Percentiles rank a stretch among this genome's conserved stretches.
These are phyloP conservation scores for Rhyacophila brunnea DNA, from an alignment of 1,140 invertebrate species.

Conservation along the genomic window DNA sequence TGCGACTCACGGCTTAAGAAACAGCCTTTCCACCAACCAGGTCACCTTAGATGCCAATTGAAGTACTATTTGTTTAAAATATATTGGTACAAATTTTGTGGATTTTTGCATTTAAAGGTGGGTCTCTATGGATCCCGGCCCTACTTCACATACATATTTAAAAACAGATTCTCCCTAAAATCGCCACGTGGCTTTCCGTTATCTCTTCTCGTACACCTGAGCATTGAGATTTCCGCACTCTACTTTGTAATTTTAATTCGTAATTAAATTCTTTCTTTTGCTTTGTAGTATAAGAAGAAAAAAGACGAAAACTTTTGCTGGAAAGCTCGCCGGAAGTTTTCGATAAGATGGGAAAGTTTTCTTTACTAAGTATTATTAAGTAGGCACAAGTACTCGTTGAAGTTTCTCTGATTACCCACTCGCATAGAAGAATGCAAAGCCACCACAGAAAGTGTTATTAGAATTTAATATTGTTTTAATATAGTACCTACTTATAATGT, in stretches of 20 bases:
- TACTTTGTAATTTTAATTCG: constrained; percentile 29
- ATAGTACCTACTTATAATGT: too few species aligned
- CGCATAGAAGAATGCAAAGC: not conserved
- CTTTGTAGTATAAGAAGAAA: constrained; percentile 20
- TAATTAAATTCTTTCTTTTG: constrained; percentile 34
- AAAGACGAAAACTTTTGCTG: constrained; percentile 22
- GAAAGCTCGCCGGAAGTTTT: constrained; percentile 27
- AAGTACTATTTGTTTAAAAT: too few species aligned
- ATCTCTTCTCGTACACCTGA: constrained; percentile 24
- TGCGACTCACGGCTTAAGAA: too few species aligned
- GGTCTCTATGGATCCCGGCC: too few species aligned
- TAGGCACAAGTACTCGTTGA: constrained; percentile 16
- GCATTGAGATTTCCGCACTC: not conserved
- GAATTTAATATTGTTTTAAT: too few species aligned
- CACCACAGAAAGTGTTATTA: not conserved
- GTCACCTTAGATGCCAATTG: too few species aligned
- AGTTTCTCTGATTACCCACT: constrained; percentile 29
- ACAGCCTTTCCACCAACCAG: too few species aligned
- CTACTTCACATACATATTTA: too few species aligned
- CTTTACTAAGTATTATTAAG: constrained; percentile 34
- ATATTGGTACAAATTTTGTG: too few species aligned
- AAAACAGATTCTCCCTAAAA: too few species aligned
- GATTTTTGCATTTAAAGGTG: too few species aligned
- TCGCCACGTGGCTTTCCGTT: too few species aligned
- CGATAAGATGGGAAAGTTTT: constrained; percentile 27